Percentiles rank a stretch among this genome's conserved stretches.
These are phyloP conservation scores for Troglohyphantes excavatus DNA, from an alignment of 2,888 invertebrate genomes.

Conservation along the genomic window DNA sequence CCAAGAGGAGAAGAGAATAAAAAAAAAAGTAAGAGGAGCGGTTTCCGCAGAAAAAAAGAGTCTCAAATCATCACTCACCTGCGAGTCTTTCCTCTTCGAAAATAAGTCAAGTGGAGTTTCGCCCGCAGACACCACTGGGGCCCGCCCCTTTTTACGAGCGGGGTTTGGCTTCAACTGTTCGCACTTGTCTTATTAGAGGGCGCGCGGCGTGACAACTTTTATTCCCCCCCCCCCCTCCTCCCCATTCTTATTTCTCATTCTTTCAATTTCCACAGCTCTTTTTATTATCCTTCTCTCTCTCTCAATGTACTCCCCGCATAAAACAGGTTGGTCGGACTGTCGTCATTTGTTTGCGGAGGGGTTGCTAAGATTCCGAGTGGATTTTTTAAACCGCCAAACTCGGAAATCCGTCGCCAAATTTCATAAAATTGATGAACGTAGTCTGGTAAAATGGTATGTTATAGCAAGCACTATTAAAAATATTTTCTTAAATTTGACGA, in stretches of 20 bases:
- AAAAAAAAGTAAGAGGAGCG: neutral
- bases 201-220: conserved; percentile 52
- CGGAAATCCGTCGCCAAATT: no score
- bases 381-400: no score
- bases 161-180: conserved; percentile 76
- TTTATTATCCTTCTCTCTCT: neutral
- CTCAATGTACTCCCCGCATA: neutral
- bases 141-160: conserved; percentile 73
- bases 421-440: no score
- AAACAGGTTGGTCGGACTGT: no score
- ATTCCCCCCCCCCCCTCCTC: conserved; percentile 3
- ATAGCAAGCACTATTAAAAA: no score
- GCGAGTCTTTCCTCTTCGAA: conserved; percentile 62
- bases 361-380: neutral
- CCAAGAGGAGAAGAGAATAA: conserved; percentile 13
- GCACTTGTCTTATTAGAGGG: conserved; percentile 75
- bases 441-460: no score
- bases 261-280: neutral
- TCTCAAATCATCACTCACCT: conserved; percentile 78
- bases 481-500: no score
- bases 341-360: neutral
- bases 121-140: conserved; percentile 62
- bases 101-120: conserved; percentile 79
- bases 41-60: no score
- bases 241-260: conserved; percentile 7